Evolutionary conservation across 2,113 vertebrate species (phyloP), one percentile per base, ranked within the genome.

Genomic region (Solenodon paradoxus): DNA sequence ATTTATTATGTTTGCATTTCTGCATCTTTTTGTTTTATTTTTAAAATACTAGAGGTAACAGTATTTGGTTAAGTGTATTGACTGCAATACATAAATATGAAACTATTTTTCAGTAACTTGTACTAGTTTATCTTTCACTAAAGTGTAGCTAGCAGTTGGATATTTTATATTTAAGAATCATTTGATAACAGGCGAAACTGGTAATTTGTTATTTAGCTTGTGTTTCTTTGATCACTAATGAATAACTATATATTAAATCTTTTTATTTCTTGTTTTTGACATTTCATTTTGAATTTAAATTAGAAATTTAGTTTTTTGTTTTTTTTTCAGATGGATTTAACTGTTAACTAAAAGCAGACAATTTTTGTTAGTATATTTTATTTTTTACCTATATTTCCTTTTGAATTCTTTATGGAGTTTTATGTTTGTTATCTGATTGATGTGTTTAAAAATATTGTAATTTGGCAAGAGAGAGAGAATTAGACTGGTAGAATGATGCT

Each of bases 11-110:
- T 77, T 93, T 82, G 38, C 3, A 49, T 74, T 15, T 75, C 3
- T 68, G 16, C 13, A 40, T 82, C 3, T 49, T 83, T 63, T 86
- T n/a, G n/a, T n/a, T 64, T 69, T 45, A 17, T 40, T 61, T 92
- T 80, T 80, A 68, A 63, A 90, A 22, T 59, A 53, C 3, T 68
- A 61, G 7, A 68, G 35, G 35, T 79, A 26, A 32, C 69, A 57
- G 68, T 84, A 80, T 66, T 94, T 96, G 26, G 11, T 45, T 66
- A 69, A 75, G n/a, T 84, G 92, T 94, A 57, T 84, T 55, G 84
- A 40, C 12, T 87, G 1, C 81, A 15, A 20, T 94, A 30, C 9
- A 88, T 84, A 80, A 82, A 55, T 88, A 63, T 2, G 9, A 17
- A 26, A 28, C 77, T 88, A 80, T 15, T 71, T 28, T 81, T 8